Evolutionary conservation across 2,113 vertebrate species (phyloP), one percentile per base, ranked within the genome.

Genomic region (Pseudorectes ferrugineus): DNA sequence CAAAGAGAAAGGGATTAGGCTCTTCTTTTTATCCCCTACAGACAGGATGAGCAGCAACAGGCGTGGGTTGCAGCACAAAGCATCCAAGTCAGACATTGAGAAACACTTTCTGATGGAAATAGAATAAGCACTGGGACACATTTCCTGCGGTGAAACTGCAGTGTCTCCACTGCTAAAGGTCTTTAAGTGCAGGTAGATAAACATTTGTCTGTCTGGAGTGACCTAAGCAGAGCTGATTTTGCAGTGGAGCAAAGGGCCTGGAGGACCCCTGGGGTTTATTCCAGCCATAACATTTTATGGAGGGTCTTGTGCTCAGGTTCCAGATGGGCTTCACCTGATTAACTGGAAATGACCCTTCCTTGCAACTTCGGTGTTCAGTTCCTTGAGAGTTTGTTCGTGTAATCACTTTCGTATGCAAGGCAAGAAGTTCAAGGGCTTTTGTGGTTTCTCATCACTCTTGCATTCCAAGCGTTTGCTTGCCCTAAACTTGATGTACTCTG

Each of bases 381-480:
- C 48, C 54, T 40, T 23, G 67, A 71, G 31, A 76, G 51, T 52
- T 88, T 74, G 36, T 52, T 75, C 70, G 23, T 36, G 38, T 45
- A 19, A 85, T 89, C 40, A 9, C 5, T 77, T 49, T 22, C 11
- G 6, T 54, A 72, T 81, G 38, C 45, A 46, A 70, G 79, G 54
- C 84, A 70, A 94, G 86, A 92, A 79, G 88, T 93, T 95, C 95
- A 82, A 87, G 96, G 63, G 65, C n/a, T 58, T 92, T 86, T 80
- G 61, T 89, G 57, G 74, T 88, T 95, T 92, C 58, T 85, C 92
- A 85, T 80, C 77, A 29, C 83, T 85, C 49, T 33, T 74, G 48
- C 91, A 85, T 79, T 89, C 59, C 91, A 93, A 93, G 91, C 63
- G 58, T 94, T 97, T 94, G 85, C 90, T 96, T 95, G 93, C 82